These are phyloP conservation scores for Asbolus verrucosus DNA, from an alignment of 1,140 invertebrate genomes.

Conservation along the genomic window DNA sequence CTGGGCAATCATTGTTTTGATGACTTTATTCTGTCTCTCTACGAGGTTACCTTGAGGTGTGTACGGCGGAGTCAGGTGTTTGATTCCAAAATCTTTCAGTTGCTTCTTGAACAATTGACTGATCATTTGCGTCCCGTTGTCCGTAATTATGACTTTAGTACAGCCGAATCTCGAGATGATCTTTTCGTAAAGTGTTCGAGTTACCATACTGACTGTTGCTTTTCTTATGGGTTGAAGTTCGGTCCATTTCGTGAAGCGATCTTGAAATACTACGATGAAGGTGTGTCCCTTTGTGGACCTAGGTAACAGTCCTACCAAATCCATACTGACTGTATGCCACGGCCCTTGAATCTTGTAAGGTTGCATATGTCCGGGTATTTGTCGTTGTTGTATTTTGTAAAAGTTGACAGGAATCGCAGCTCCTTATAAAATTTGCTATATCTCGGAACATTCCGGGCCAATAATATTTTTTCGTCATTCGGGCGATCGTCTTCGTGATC, in stretches of 20 bases:
- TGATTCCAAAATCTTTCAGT: slow-evolving; percentile 19
- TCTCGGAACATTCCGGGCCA: slow-evolving; percentile 59
- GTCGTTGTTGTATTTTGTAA: slow-evolving; percentile 59
- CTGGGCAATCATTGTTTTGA: slow-evolving; percentile 62
- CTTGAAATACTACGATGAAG: slow-evolving; percentile 62
- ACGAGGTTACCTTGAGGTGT: slow-evolving; percentile 64
- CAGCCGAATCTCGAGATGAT: slow-evolving; percentile 58
- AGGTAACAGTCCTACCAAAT: slow-evolving; percentile 65
- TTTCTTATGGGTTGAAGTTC: slow-evolving; percentile 50
- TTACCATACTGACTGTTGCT: slow-evolving; percentile 55
- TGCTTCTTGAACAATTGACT: slow-evolving; percentile 7
- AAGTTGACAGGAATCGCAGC: slow-evolving; percentile 54
- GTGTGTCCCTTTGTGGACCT: slow-evolving; percentile 57
- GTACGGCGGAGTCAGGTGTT: slow-evolving; percentile 60
- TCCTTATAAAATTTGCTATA: slow-evolving; percentile 46
- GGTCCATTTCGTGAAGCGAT: slow-evolving; percentile 51
- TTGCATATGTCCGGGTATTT: no score
- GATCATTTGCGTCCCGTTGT: slow-evolving; percentile 64
- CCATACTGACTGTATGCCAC: slow-evolving; percentile 62
- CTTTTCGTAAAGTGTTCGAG: slow-evolving; percentile 51
- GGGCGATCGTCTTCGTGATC: slow-evolving; percentile 54
- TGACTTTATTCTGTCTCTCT: slow-evolving; percentile 63
- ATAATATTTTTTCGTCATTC: slow-evolving; percentile 53
- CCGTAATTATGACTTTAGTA: slow-evolving; percentile 60
- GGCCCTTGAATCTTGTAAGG: slow-evolving; percentile 49